Base-by-base conservation (phyloP, 2,797 vertebrate genomes). In the Tiaroga cobitis region DNA sequence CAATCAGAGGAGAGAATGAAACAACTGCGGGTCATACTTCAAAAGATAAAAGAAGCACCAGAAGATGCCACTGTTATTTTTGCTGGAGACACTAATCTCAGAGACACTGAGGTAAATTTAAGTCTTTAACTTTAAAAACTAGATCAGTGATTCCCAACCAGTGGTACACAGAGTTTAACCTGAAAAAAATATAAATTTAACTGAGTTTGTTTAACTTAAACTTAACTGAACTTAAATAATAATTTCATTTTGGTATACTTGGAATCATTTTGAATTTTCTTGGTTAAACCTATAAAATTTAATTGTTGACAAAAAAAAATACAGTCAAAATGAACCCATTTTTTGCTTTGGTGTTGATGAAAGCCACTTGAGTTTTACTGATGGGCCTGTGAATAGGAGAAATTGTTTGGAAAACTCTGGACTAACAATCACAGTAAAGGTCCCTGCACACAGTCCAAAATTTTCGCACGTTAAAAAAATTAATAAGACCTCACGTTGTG, bases 81-180 rank as follows among this genome's bases (percentile, higher is more conserved):
- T 90, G 98, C 97, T 82, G 98, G 98, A 0, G 98, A 99, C 91
- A 99, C 98, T 56, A 99, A 99, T 92, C 95, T 99, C 83, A 95
- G 98, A 90, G 97, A 98, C 89, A 82, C 93, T 0, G 98, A 99
- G 95, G 98, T 98, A 85, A 93, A 92, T 34, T 4, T 10, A 0
- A 19, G 7, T 10, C 80, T 49, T 3, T 73, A 29, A 56, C 26
- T n/a, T n/a, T n/a, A n/a, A n/a, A n/a, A 32, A 77, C 63, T 9
- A 43, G 37, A 61, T 43, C 5, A 26, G 8, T 46, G 41, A 73
- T 70, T 41, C 19, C 34, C 19, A 69, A 10, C 9, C 37, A 24
- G 34, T 13, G 34, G 10, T 39, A 37, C 69, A 16, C 24, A 46
- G 39, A 29, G 11, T 74, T 63, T 26, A 15, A 26, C 59, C n/a